Base-by-base conservation (phyloP, 2,797 vertebrate species). In the Sebastolobus altivelis region DNA sequence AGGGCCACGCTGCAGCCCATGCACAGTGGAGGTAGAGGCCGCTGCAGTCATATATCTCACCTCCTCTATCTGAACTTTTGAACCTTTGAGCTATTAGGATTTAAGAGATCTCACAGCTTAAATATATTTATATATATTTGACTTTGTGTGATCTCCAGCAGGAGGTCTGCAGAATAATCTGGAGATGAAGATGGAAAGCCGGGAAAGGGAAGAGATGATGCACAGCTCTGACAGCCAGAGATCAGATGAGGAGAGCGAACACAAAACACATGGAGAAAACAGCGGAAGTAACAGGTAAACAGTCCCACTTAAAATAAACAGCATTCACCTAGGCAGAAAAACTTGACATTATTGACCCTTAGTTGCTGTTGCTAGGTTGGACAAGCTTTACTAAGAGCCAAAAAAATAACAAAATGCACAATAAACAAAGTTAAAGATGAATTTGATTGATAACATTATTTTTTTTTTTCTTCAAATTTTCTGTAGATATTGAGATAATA, bases 201-300 rank as follows among this genome's bases (percentile, higher is more conserved):
- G 96, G 85, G 97, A 99, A 31, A 96, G 96, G 82, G 97, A 99
- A 46, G 97, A 98, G 58, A 90, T 94, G 89, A 92, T 97, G 95
- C 91, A 92, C 85, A 86, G 90, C 87, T 97, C 97, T 18, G 97
- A 98, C 85, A 97, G 97, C 93, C 97, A 97, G 94, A 96, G 96
- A 88, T 99, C 98, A 56, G 98, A 99, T 55, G 97, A 98, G 40
- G 98, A 99, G 88, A 96, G 96, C 38, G 98, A 98, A 81, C 95
- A 80, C 96, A 97, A 93, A 96, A 95, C 77, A 8, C 96, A 96
- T 20, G 95, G 94, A 91, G 97, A 94, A 27, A 80, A 88, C 85
- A 89, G 91, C 63, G 25, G 77, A 13, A 75, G 95, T 93, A 87
- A 91, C 87, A 96, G 95, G 95, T 96, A 71, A 88, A 72, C 8